Evolutionary conservation across 2,113 vertebrate genomes (phyloP), one percentile per base, ranked within the genome.

Genomic region (Pluvianellus socialis): DNA sequence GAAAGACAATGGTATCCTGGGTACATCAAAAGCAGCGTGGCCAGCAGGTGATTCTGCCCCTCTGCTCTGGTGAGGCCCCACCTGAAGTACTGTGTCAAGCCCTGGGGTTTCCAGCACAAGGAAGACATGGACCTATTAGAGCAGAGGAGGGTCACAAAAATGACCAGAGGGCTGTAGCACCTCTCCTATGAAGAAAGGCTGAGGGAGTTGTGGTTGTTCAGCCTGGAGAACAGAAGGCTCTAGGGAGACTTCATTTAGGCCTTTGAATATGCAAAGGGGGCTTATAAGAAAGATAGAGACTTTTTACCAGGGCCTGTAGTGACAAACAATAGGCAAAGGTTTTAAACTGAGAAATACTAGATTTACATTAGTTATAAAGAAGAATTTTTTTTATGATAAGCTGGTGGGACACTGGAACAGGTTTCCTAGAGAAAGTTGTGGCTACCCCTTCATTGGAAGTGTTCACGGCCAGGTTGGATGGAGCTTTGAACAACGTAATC

Each of bases 401-500:
- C 0, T 32, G 3, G 2, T 58, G 22, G 12, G 33, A 30, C 17
- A 28, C 4, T 49, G 59, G 12, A 16, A 49, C 16, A 70, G 3
- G 15, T 40, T 79, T 9, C 14, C 12, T 14, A 33, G 19, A 58
- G 47, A 88, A 88, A 33, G 14, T 0, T 73, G 20, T 40, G 56
- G 22, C 4, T 45, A 13, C 3, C 10, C 3, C 6, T 12, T 23
- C 22, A 2, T 0, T 47, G 55, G 10, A 44, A 32, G 2, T 44
- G n/a, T 58, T 88, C 22, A 70, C 33, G n/a, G 14, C 22, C 12
- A 55, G 21, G 27, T 3, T 65, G 49, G 13, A 66, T 1, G 2
- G 17, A 4, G 2, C 23, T 87, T 61, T 35, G 62, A 52, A 35
- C 6, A 80, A 17, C 6, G 5, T 49, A 9, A 3, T 7, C 23